A percentile compares a stretch with the other conserved stretches of the same genome.
phyloP scores from a whole-genome alignment of 2,113 vertebrate genomes.

The Thamnaconus septentrionalis region DNA sequence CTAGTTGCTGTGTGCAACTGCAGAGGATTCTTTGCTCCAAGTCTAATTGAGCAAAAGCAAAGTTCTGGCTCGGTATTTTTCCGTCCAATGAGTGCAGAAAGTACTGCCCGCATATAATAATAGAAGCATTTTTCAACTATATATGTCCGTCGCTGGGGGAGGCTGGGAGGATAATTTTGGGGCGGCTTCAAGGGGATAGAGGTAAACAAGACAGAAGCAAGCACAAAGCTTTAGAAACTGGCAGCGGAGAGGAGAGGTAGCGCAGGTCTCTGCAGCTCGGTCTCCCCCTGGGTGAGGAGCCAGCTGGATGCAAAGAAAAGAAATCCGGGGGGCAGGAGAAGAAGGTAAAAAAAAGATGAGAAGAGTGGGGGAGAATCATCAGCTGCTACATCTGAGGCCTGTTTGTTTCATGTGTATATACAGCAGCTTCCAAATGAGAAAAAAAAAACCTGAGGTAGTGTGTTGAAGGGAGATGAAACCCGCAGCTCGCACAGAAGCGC shows the following conservation, averaged over 20 bases:
- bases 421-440: too few relatives aligned
- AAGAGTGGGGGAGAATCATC: neutral
- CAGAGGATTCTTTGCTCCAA: neutral
- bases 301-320: slow-evolving; percentile 36
- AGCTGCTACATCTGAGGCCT: slow-evolving; percentile 12
- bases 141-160: neutral
- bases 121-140: slow-evolving; percentile 12
- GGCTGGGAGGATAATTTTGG: neutral
- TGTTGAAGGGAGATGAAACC: neutral
- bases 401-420: too few relatives aligned
- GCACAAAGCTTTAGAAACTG: slow-evolving; percentile 18
- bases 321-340: slow-evolving; percentile 23
- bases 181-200: slow-evolving; percentile 3
- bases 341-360: slow-evolving; percentile 27
- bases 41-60: neutral
- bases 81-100: neutral
- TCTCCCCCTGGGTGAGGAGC: slow-evolving; percentile 32
- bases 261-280: slow-evolving; percentile 19
- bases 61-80: neutral
- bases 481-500: neutral
- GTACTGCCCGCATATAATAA: slow-evolving; percentile 1
- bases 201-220: slow-evolving; percentile 12
- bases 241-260: slow-evolving; percentile 3
- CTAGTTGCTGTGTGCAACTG: neutral
- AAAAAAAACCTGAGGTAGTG: neutral